phyloP scores from a whole-genome alignment of 1,140 invertebrate species.

The Pentalonia nigronervosa region DNA sequence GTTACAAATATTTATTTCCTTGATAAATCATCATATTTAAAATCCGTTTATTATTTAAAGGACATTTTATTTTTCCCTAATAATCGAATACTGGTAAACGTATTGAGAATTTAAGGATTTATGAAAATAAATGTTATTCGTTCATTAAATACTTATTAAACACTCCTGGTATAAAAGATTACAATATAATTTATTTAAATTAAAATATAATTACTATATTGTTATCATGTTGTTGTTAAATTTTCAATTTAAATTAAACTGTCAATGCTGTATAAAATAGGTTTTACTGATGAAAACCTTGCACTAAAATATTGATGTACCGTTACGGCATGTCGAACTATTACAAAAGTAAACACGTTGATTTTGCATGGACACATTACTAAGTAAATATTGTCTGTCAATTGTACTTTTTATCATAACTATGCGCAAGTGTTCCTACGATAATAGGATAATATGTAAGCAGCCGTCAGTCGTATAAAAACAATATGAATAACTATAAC shows the following conservation, averaged over 20 bases:
- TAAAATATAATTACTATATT: not conserved
- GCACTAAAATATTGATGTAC: not conserved
- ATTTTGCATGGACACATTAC: conserved; percentile 19
- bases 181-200: not conserved
- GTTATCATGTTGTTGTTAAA: not conserved
- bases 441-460: not conserved
- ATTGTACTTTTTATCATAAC: conserved; percentile 19
- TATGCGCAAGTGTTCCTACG: conserved; percentile 26
- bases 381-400: conserved; percentile 29
- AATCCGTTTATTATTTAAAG: too few relatives aligned
- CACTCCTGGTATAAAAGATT: not conserved
- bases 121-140: not conserved
- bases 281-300: not conserved
- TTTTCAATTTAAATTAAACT: not conserved
- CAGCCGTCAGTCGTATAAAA: not conserved
- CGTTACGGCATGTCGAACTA: not conserved
- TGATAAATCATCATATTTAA: not conserved
- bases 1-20: not conserved
- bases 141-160: not conserved
- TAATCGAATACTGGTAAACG: not conserved
- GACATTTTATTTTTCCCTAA: too few relatives aligned
- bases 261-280: not conserved
- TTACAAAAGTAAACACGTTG: conserved; percentile 34
- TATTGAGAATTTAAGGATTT: not conserved
- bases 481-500: not conserved